A percentile compares a stretch with the other conserved stretches of the same genome.
These are phyloP conservation scores for Serranus cabrilla DNA, from an alignment of 2,797 vertebrate species.

Conservation along the genomic window DNA sequence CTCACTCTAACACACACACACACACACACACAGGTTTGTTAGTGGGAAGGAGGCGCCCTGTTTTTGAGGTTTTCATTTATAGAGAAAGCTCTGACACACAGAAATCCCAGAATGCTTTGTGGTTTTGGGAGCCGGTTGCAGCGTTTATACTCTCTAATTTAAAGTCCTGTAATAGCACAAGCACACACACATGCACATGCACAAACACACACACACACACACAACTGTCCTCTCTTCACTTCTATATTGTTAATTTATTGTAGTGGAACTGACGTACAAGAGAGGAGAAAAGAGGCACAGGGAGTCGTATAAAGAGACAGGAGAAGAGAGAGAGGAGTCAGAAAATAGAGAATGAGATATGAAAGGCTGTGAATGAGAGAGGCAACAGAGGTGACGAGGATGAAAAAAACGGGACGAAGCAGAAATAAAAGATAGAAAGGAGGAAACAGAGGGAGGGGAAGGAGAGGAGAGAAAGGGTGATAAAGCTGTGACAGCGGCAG, in stretches of 20 bases:
- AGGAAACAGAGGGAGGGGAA: conserved; percentile 13
- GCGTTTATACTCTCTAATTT: conserved; percentile 84
- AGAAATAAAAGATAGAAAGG: conserved; percentile 26
- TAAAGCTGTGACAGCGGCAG: conserved; percentile 84
- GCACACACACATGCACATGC: conserved; percentile 36
- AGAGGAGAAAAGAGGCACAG: not conserved
- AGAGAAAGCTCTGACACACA: conserved; percentile 73
- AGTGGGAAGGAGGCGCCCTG: conserved; percentile 69
- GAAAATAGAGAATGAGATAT: conserved; percentile 32
- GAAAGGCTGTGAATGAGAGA: conserved; percentile 52
- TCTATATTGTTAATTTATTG: conserved; percentile 28
- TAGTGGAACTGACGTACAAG: conserved; percentile 24
- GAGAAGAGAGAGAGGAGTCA: not conserved
- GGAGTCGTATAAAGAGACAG: not conserved
- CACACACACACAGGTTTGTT: conserved; percentile 45
- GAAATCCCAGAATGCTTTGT: conserved; percentile 83
- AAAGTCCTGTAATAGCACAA: conserved; percentile 75
- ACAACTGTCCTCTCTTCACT: not conserved
- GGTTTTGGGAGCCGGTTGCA: conserved; percentile 75
- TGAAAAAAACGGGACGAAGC: conserved; percentile 27
- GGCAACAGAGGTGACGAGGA: conserved; percentile 33
- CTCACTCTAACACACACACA: conserved; percentile 37
- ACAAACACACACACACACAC: conserved; percentile 22
- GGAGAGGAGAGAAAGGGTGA: conserved; percentile 49
- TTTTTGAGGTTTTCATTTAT: conserved; percentile 82